These are phyloP conservation scores for Porites divaricata DNA, from an alignment of 92 coral and sea anemone species.

Conservation along the genomic window DNA sequence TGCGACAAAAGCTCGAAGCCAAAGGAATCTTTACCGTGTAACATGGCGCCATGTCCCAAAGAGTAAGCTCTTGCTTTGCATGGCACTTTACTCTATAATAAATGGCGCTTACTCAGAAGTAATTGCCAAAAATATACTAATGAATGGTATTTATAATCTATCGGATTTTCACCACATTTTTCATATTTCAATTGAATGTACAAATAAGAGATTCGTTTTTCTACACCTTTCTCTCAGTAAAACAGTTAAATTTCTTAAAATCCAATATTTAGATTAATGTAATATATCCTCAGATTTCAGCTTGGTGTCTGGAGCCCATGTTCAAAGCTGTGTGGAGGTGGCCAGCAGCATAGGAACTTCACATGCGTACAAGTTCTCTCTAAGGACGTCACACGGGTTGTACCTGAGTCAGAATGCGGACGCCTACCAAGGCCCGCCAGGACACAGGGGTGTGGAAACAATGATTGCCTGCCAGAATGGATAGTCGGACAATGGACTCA, in stretches of 20 bases:
- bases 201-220: too few relatives aligned
- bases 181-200: too few relatives aligned
- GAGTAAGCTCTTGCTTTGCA: slow-evolving; percentile 46
- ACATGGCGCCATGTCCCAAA: slow-evolving; percentile 84
- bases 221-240: too few relatives aligned
- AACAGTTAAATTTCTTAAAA: too few relatives aligned
- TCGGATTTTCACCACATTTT: too few relatives aligned
- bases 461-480: slow-evolving; percentile 82
- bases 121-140: too few relatives aligned
- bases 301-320: slow-evolving; percentile 64
- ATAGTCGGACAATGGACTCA: slow-evolving; percentile 70
- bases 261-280: background rate
- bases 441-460: slow-evolving; percentile 47
- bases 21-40: slow-evolving; percentile 63
- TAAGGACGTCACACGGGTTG: slow-evolving; percentile 18
- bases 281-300: slow-evolving; percentile 21
- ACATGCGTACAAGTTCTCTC: slow-evolving; percentile 60
- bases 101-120: background rate
- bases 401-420: slow-evolving; percentile 33
- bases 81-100: background rate
- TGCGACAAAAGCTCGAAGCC: slow-evolving; percentile 80
- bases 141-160: too few relatives aligned
- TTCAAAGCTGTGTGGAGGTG: slow-evolving; percentile 75
- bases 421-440: slow-evolving; percentile 30
- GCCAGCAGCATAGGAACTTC: slow-evolving; percentile 56